Evolutionary conservation across 2,888 invertebrate species (phyloP).

Genomic region (Xanthia togata): DNA sequence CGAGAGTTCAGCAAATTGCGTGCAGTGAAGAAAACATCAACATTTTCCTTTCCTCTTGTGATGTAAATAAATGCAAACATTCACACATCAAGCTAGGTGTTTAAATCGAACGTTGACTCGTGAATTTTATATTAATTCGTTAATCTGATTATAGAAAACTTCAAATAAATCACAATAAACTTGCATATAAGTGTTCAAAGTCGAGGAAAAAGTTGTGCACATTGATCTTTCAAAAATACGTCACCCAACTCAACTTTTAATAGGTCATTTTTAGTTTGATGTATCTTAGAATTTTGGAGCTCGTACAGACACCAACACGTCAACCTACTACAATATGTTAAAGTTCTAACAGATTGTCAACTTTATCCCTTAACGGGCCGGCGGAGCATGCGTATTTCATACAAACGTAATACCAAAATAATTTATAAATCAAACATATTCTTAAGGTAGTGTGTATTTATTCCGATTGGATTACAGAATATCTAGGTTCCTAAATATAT

Average conservation of each 20-base stretch:
- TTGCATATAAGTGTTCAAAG: conserved; percentile 26
- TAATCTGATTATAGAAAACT: conserved; percentile 29
- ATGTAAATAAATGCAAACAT: conserved; percentile 57
- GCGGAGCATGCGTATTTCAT: too few species aligned
- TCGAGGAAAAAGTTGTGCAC: not conserved
- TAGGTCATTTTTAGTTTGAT: not conserved
- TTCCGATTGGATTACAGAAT: too few species aligned
- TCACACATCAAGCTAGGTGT: conserved; percentile 41
- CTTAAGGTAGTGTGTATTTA: too few species aligned
- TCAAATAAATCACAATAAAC: conserved; percentile 35
- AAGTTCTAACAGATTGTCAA: too few species aligned
- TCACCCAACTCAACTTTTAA: not conserved
- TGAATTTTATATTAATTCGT: conserved; percentile 34
- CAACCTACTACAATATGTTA: too few species aligned
- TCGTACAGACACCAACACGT: too few species aligned
- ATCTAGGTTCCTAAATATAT: too few species aligned
- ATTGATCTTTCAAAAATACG: conserved; percentile 10
- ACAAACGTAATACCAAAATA: too few species aligned
- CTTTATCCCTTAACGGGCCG: too few species aligned
- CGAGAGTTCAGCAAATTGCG: conserved; percentile 8
- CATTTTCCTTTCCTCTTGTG: conserved; percentile 19
- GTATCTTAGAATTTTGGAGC: not conserved
- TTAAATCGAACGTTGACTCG: conserved; percentile 51
- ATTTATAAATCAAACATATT: too few species aligned
- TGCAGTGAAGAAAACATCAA: conserved; percentile 8